Percentiles rank a stretch among this genome's conserved stretches.
These are phyloP conservation scores for Dione juno DNA, from an alignment of 2,888 invertebrate species.

Conservation along the genomic window DNA sequence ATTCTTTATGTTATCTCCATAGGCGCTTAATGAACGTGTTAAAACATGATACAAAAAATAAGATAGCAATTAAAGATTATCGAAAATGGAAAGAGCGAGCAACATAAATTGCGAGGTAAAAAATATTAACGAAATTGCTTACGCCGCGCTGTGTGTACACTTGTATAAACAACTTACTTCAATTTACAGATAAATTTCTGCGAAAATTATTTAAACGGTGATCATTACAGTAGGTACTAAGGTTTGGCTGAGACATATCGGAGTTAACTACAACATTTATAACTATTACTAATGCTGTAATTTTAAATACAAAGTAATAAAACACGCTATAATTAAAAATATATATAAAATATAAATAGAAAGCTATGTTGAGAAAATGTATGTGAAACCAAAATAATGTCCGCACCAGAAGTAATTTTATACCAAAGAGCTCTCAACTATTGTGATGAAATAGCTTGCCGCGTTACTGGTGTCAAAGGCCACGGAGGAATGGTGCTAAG, in stretches of 20 bases:
- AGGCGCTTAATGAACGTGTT: conserved; percentile 19
- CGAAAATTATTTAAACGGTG: conserved; percentile 40
- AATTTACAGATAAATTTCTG: conserved; percentile 39
- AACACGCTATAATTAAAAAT: neutral
- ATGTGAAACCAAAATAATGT: no score
- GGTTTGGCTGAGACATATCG: conserved; percentile 19
- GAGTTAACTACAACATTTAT: neutral
- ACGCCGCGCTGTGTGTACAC: conserved; percentile 27
- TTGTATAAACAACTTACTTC: conserved; percentile 25
- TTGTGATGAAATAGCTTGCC: conserved; percentile 33
- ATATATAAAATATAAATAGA: neutral
- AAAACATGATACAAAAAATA: conserved; percentile 18
- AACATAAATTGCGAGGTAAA: conserved; percentile 30
- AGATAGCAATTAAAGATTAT: conserved; percentile 15
- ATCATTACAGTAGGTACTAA: conserved; percentile 29
- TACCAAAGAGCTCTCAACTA: neutral
- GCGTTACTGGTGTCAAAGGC: conserved; percentile 40
- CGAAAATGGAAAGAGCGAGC: conserved; percentile 21
- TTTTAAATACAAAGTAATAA: no score
- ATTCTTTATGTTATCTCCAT: neutral
- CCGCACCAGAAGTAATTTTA: conserved; percentile 4
- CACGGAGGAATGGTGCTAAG: conserved; percentile 27
- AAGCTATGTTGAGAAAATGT: no score
- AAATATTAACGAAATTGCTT: conserved; percentile 30
- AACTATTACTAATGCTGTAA: neutral